These are phyloP conservation scores for Cololabis saira DNA, from an alignment of 2,113 vertebrate species.

Conservation along the genomic window DNA sequence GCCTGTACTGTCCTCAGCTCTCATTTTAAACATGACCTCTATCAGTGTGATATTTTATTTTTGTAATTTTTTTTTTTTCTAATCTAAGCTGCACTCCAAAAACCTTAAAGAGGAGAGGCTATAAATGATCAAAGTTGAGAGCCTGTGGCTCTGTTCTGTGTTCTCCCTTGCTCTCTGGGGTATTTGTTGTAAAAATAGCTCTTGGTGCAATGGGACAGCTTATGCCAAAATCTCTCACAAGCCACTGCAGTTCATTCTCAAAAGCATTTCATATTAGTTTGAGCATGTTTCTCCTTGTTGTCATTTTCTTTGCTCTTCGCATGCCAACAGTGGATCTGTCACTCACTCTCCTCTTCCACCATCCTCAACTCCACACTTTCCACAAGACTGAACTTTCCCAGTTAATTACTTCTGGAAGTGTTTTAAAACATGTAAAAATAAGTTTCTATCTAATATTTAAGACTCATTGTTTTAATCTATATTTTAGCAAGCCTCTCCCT, in stretches of 20 bases:
- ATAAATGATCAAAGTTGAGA: conserved; percentile 72
- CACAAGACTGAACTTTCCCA: conserved; percentile 28
- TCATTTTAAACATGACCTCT: conserved; percentile 72
- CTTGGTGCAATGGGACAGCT: conserved; percentile 75
- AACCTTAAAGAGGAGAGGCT: conserved; percentile 47
- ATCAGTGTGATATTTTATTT: conserved; percentile 57
- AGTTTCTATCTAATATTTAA: conserved; percentile 30
- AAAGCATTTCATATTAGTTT: conserved; percentile 67
- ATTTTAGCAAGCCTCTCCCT: conserved; percentile 4
- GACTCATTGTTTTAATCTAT: conserved; percentile 6
- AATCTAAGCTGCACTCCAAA: conserved; percentile 60
- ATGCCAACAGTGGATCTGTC: conserved; percentile 50
- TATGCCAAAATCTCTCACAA: conserved; percentile 77
- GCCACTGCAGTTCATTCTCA: conserved; percentile 64
- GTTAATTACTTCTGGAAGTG: conserved; percentile 56
- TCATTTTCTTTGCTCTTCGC: conserved; percentile 36
- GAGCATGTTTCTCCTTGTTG: conserved; percentile 57
- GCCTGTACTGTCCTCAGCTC: conserved; percentile 47
- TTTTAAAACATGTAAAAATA: conserved; percentile 46
- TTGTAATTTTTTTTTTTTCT: conserved; percentile 48
- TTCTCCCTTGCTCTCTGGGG: conserved; percentile 71
- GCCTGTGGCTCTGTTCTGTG: conserved; percentile 62
- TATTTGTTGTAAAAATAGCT: conserved; percentile 80
- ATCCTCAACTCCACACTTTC: conserved; percentile 32
- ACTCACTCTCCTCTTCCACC: conserved; percentile 57